Base-by-base conservation (phyloP, 2,797 vertebrate species). In the Acipenser ruthenus region DNA sequence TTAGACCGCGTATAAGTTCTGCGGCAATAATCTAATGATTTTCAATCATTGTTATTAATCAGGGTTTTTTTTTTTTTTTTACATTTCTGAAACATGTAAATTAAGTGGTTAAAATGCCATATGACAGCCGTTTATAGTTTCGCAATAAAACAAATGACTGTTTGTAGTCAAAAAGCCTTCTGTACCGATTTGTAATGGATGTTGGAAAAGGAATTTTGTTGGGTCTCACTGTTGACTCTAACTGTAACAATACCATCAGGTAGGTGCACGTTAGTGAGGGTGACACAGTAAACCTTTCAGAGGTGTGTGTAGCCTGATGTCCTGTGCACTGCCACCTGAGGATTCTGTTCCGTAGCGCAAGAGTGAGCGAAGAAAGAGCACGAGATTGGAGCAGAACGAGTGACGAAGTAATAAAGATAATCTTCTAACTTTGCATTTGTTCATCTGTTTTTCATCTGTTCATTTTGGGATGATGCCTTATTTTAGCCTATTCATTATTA, bases 281-380 rank as follows among this genome's bases (percentile, higher is more conserved):
- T 80, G 85, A 83, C 88, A 84, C 93, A 93, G 88, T 86, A 97
- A 98, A 94, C 92, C 95, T 83, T 70, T n/a, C 3, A 10, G 84
- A 86, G 95, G 80, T 82, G 78, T 95, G 93, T 92, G 91, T 84
- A 82, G 80, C 92, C 91, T 78, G 94, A 99, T 93, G 89, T 87
- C 66, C 75, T 10, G 84, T 86, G 92, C 88, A 80, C 83, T 82
- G 80, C 75, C 80, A 67, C 74, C 47, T 52, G 73, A 73, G 79
- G 77, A 68, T 78, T 85, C 77, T 79, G 76, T 77, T 75, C 78
- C 79, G 71, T 71, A 77, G 78, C 80, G 75, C 75, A 84, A 78
- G 78, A 80, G 79, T 72, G 75, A 76, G 75, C 58, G 8, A 62
- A 49, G 69, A 72, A 67, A 70, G 59, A 67, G 70, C 72, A 60